phyloP scores from a whole-genome alignment of 2,888 invertebrate species.

The Lasioglossum oenotherae region DNA sequence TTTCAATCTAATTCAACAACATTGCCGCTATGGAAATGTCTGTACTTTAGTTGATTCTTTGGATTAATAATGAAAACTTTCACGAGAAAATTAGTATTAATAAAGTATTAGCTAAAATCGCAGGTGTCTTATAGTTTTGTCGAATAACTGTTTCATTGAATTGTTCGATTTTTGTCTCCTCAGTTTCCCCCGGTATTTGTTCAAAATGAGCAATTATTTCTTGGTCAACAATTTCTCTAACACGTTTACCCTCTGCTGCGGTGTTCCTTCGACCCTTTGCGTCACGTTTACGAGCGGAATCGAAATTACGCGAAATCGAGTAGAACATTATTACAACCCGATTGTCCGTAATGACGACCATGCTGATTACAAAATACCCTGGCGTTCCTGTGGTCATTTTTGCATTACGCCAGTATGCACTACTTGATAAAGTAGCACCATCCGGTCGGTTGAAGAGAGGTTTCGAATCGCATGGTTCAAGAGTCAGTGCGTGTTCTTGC shows the following conservation, averaged over 20 bases:
- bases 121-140: too few species aligned
- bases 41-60: too few species aligned
- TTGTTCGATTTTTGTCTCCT: too few species aligned
- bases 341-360: not conserved
- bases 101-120: too few species aligned
- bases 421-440: not conserved
- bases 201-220: too few species aligned
- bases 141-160: too few species aligned
- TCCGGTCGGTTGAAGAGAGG: not conserved
- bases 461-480: constrained; percentile 1
- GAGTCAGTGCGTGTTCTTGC: constrained; percentile 24
- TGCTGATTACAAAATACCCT: not conserved
- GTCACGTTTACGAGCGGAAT: not conserved
- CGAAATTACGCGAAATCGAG: not conserved
- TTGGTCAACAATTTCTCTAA: not conserved
- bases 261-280: not conserved
- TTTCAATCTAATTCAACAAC: too few species aligned
- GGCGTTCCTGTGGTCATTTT: not conserved
- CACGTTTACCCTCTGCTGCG: not conserved
- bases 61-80: too few species aligned
- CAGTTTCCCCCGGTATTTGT: too few species aligned
- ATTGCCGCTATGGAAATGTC: too few species aligned
- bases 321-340: not conserved
- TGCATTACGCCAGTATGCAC: not conserved
- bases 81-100: too few species aligned